A percentile compares a stretch with the other conserved stretches of the same genome.
phyloP scores from a whole-genome alignment of 2,113 vertebrate species.

The Rhinogobius similis region DNA sequence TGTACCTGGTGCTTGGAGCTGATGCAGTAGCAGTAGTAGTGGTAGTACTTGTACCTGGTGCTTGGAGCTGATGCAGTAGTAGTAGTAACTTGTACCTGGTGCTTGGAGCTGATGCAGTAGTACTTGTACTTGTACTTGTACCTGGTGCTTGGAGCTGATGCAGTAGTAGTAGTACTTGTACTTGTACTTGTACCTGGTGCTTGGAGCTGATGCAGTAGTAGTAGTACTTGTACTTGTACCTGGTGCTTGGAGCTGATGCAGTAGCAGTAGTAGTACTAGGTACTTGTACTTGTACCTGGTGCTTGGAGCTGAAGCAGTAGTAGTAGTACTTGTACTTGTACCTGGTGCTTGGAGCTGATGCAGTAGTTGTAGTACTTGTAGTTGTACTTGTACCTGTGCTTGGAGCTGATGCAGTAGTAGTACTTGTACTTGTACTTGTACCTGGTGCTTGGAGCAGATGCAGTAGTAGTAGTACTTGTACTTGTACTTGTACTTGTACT shows the following conservation, averaged over 20 bases:
- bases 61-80: not conserved
- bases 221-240: not conserved
- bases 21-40: not conserved
- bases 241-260: not conserved
- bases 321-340: not conserved
- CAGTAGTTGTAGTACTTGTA: not conserved
- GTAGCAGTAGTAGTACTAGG: not conserved
- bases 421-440: conserved; percentile 25
- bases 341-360: not conserved
- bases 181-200: too few species aligned
- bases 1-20: too few species aligned
- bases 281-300: not conserved
- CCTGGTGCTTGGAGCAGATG: conserved; percentile 21
- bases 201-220: not conserved
- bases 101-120: not conserved
- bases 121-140: conserved; percentile 19
- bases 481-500: not conserved
- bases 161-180: not conserved
- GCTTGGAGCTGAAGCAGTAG: not conserved
- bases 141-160: conserved; percentile 33
- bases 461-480: not conserved
- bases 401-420: not conserved
- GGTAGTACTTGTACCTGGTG: not conserved
- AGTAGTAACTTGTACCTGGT: not conserved
- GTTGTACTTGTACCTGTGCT: not conserved